Conservation (phyloP, 2,113 vertebrate species). For the Asarcornis scutulata region DNA sequence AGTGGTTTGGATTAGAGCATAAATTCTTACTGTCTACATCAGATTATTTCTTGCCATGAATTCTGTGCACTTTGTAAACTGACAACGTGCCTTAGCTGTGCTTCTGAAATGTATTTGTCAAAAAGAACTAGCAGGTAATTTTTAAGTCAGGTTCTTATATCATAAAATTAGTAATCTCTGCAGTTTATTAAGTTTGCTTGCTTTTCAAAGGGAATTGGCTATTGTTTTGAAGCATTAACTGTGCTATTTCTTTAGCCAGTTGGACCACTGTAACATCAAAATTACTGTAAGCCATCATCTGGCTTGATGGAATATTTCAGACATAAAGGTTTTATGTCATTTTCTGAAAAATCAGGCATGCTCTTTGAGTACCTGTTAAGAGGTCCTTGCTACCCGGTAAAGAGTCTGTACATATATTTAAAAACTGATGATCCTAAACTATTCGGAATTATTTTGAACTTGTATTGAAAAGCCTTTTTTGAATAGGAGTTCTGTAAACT, state of each 20-base stretch:
- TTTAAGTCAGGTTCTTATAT: background rate
- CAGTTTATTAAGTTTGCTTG: background rate
- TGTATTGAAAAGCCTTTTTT: background rate
- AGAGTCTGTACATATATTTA: background rate
- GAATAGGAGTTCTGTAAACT: background rate
- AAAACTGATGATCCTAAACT: background rate
- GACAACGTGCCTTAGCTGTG: background rate
- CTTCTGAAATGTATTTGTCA: background rate
- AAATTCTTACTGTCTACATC: background rate
- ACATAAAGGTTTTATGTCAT: accelerated
- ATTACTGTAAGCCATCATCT: background rate
- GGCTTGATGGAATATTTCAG: background rate
- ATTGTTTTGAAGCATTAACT: background rate
- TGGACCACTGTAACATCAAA: background rate
- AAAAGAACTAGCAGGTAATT: background rate
- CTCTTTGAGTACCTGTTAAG: background rate
- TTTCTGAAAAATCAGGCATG: background rate
- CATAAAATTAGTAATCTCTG: background rate
- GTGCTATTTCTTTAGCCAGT: background rate
- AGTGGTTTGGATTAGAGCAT: background rate
- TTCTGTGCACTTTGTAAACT: background rate
- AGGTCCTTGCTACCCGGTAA: background rate
- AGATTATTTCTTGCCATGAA: background rate
- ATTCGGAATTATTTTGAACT: background rate
- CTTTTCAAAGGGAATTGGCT: background rate